Evolutionary conservation across 2,797 vertebrate species (phyloP).

Genomic region (Streptopelia turtur): DNA sequence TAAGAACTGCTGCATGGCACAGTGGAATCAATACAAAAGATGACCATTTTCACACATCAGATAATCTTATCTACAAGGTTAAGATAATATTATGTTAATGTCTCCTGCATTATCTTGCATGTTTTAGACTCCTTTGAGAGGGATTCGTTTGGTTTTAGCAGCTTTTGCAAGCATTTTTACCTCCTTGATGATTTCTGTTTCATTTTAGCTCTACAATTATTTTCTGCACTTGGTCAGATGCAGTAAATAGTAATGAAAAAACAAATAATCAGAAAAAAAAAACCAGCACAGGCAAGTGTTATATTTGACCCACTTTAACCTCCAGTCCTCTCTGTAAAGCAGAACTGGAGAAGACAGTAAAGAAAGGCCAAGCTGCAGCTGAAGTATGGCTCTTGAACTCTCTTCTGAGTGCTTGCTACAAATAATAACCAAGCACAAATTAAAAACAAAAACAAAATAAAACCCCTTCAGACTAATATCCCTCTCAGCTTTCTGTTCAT

Average conservation of each 20-base stretch:
- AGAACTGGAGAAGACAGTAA: background rate
- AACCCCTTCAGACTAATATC: background rate
- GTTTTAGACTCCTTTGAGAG: constrained; percentile 46
- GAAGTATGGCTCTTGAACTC: constrained; percentile 19
- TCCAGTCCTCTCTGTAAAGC: background rate
- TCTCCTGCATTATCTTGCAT: constrained; percentile 61
- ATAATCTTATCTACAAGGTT: constrained; percentile 75
- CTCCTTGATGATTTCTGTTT: background rate
- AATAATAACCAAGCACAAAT: constrained; percentile 20
- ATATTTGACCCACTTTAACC: constrained; percentile 31
- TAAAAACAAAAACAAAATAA: constrained; percentile 14
- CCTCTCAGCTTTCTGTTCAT: background rate
- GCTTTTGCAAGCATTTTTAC: constrained; percentile 29
- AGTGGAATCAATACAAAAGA: constrained; percentile 69
- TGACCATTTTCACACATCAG: constrained; percentile 72
- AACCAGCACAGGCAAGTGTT: background rate
- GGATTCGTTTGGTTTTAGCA: constrained; percentile 53
- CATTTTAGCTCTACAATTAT: constrained; percentile 6
- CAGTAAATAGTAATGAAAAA: constrained; percentile 10
- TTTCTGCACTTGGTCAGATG: background rate
- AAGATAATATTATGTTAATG: constrained; percentile 75
- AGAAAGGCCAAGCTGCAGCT: constrained; percentile 1
- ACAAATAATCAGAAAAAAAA: background rate
- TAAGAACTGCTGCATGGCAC: constrained; percentile 50
- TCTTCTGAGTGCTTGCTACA: background rate